Percentiles rank a stretch among this genome's conserved stretches.
These are phyloP conservation scores for Lamprotornis superbus DNA, from an alignment of 2,113 vertebrate genomes.

Conservation along the genomic window DNA sequence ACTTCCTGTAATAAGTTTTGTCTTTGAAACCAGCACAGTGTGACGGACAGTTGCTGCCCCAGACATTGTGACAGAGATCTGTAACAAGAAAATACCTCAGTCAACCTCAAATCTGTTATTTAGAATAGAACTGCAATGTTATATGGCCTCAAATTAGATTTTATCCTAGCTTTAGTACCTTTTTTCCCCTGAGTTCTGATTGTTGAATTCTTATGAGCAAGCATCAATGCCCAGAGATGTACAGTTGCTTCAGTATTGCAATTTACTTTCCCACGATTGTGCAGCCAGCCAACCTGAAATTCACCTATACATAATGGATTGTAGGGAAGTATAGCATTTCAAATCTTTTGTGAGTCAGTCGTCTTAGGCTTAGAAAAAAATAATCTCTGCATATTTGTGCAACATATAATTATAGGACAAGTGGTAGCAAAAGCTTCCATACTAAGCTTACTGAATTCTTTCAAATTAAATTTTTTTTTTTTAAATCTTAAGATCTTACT, in stretches of 20 bases:
- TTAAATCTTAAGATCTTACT: background rate
- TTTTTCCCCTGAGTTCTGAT: rapidly evolving
- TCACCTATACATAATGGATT: background rate
- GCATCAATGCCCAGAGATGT: background rate
- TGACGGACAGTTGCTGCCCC: background rate
- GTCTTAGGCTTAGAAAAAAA: background rate
- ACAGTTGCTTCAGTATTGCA: background rate
- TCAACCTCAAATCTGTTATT: background rate
- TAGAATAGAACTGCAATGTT: background rate
- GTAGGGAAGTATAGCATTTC: background rate
- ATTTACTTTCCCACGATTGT: background rate
- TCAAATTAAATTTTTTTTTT: background rate
- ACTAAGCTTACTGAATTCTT: background rate
- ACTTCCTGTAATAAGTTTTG: conserved; percentile 31
- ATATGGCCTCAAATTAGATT: background rate
- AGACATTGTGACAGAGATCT: background rate
- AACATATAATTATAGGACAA: conserved; percentile 11
- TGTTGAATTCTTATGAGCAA: background rate
- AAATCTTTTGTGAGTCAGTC: background rate
- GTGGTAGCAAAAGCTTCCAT: background rate
- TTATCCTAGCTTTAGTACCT: background rate
- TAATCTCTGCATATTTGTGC: background rate
- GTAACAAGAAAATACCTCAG: background rate
- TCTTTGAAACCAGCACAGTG: background rate
- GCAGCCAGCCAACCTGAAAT: background rate